Evolutionary conservation across 35 echinoderm and acorn worm species (phyloP), one percentile per base, ranked within the genome.

Genomic region (Ophioderma brevispina): DNA sequence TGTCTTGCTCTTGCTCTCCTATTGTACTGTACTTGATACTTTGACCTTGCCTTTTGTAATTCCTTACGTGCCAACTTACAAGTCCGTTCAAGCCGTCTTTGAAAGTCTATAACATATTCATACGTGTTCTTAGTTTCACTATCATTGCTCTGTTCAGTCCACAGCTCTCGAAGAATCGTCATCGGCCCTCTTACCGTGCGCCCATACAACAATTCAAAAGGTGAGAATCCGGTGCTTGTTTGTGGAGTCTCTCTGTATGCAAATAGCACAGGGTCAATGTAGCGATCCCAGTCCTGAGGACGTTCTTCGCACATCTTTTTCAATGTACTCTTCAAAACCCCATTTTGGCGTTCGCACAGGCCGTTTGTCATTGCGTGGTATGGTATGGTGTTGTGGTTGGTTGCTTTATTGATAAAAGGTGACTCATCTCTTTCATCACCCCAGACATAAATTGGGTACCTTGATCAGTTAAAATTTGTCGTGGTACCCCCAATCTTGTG

Each of bases 181-280:
- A 95, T 75, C 8, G 89, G 90, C 64, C 94, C 94, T 76, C 94
- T 32, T 0, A 95, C 90, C 31, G 85, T 80, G 4, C 87, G n/a
- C 33, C 92, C 88, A 79, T 94, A 94, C 80, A 94, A 59, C 23
- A 91, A 55, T 39, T 94, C 92, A 81, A 94, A 94, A 11, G 92
- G 92, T 75, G 92, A 91, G 40, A 94, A 94, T 17, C 93, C 88
- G 3, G 82, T 86, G 28, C 40, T 86, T 32, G 81, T 43, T 37
- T 91, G 93, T 13, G 88, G 82, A 11, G 40, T 75, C 36, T 87
- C 88, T 1, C 88, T 21, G 33, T 91, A 91, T 31, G 92, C 88
- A 76, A 94, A 91, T 0, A 94, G 75, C 13, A 94, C 42, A 6
- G 87, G 35, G 39, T 55, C 39, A 13, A 94, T 59, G 46, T 78